Evolutionary conservation across 2,113 vertebrate species (phyloP), one percentile per base, ranked within the genome.

Genomic region (Grallaria varia): DNA sequence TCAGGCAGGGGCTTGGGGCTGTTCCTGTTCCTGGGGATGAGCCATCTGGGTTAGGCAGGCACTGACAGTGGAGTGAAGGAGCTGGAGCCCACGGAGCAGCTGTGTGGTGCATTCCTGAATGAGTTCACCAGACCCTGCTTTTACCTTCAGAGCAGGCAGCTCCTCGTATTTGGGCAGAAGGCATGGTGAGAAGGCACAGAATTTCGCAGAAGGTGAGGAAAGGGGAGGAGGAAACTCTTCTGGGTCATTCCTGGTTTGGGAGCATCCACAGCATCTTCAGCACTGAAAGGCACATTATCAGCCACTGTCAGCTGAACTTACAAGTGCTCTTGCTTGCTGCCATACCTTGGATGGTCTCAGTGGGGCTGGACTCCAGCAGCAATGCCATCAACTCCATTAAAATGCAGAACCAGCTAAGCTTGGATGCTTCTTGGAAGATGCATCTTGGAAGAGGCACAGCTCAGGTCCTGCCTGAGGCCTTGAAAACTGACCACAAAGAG

Each of bases 311-410:
- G 39, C 39, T 68, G 72, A 84, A n/a, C 30, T 77, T 55, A n/a
- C 4, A 10, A 30, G 42, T 3, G 2, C 37, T 75, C 30, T 60
- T 21, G 28, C 30, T 63, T 0, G 0, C 40, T 72, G 71, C 44
- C 4, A 1, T 53, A n/a, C 4, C 33, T 45, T 67, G 3, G 9
- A 58, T 67, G 44, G 68, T 73, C 66, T 82, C 66, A 0, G 0
- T 40, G 50, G 50, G 66, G 31, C 37, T 55, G 8, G 5, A 66
- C n/a, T 63, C 75, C 84, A 93, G 52, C 25, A 84, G 50, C 1
- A 2, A 8, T 42, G 19, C 45, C 37, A 55, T 6, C 22, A 87
- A 47, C n/a, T 47, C 68, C 22, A 49, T 20, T 60, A 30, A 74
- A 90, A 62, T 44, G 11, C 42, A 50, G 0, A 2, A 6, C 31